These are phyloP conservation scores for Lepus timidus DNA, from an alignment of 2,113 vertebrate genomes.

Conservation along the genomic window DNA sequence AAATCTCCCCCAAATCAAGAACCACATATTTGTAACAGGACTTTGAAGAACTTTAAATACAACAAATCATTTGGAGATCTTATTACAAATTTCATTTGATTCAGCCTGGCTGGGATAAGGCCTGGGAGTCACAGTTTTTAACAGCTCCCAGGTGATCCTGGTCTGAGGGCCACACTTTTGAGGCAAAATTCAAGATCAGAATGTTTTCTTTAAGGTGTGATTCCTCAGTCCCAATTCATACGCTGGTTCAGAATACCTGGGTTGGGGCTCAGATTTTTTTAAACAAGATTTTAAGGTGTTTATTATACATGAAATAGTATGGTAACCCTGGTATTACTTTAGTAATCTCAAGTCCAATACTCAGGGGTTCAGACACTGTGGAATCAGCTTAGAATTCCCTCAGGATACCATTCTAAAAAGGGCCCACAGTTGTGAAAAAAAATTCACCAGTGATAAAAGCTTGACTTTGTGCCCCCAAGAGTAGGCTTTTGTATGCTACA, in stretches of 20 bases:
- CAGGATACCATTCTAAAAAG: neutral
- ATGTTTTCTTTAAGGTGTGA: neutral
- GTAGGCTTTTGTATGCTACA: neutral
- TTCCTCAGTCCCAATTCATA: neutral
- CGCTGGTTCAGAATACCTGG: neutral
- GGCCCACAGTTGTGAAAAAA: neutral
- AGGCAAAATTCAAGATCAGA: neutral
- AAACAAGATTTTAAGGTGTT: neutral
- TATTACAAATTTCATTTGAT: neutral
- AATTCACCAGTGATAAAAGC: neutral
- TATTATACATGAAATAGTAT: neutral
- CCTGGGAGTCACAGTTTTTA: neutral
- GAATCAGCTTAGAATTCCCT: neutral
- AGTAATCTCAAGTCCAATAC: neutral
- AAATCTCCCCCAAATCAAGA: neutral
- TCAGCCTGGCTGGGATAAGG: neutral
- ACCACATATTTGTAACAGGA: neutral
- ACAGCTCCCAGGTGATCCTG: neutral
- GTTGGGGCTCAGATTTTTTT: neutral
- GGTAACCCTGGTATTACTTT: neutral
- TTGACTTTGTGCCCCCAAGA: neutral
- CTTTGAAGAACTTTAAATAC: neutral
- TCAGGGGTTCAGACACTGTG: neutral
- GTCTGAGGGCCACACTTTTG: neutral
- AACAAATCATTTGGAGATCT: neutral